These are phyloP conservation scores for Garra rufa DNA, from an alignment of 2,113 vertebrate genomes.

Conservation along the genomic window DNA sequence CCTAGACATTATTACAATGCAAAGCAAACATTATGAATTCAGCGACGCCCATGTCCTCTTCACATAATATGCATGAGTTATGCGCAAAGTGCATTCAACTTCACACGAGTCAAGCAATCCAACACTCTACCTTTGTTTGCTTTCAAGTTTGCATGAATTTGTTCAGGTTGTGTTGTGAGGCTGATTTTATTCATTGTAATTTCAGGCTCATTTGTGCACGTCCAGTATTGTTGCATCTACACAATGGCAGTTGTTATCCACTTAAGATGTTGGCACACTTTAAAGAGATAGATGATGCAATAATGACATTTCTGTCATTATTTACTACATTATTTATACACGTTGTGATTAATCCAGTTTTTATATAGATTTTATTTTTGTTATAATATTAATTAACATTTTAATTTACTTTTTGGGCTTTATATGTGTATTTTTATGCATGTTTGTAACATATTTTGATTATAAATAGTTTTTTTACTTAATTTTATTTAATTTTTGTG, in stretches of 20 bases:
- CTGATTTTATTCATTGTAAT: neutral
- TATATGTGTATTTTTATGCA: too few species aligned
- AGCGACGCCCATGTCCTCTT: conserved; percentile 69
- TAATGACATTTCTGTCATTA: neutral
- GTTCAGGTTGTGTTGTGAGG: conserved; percentile 20
- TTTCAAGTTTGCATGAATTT: conserved; percentile 34
- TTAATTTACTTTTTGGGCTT: too few species aligned
- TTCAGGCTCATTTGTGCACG: neutral
- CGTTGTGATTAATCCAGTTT: neutral
- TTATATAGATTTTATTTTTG: neutral
- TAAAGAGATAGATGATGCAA: neutral
- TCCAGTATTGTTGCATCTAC: neutral
- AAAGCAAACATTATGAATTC: conserved; percentile 70
- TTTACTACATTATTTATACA: neutral
- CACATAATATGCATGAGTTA: conserved; percentile 62
- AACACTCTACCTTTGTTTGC: neutral
- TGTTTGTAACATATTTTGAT: too few species aligned
- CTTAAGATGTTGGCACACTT: neutral
- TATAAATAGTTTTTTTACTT: too few species aligned
- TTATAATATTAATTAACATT: too few species aligned
- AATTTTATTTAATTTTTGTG: too few species aligned
- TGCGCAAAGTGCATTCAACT: conserved; percentile 21
- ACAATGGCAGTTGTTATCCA: neutral
- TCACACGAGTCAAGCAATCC: neutral
- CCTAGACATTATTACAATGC: conserved; percentile 70